Evolutionary conservation across 1,140 invertebrate genomes (phyloP), one percentile per base, ranked within the genome.

Genomic region (Aphidius ervi): DNA sequence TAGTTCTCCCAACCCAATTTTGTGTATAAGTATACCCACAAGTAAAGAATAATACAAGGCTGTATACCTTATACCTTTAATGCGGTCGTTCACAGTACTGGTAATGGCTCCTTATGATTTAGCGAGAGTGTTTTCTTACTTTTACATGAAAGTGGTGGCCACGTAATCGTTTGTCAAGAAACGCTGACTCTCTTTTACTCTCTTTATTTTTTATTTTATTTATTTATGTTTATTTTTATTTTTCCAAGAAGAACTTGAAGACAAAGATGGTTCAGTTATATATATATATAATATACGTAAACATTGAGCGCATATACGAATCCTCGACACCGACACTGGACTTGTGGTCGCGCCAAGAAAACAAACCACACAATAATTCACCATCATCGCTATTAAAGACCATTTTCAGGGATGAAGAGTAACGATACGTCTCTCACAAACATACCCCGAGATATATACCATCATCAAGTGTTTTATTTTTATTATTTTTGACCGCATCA

Each of bases 381-480:
- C 63, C 68, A 72, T 73, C 72, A 67, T 72, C 63, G 71, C 69
- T 67, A 69, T 70, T 73, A 70, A 72, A 69, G 66, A 57, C 65
- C 65, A 68, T 69, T 66, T 23, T 63, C 66, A 57, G 42, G 67
- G 70, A 74, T 71, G 72, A 74, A 72, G 72, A 74, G 66, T 72
- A 72, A 72, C 70, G 70, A 69, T 50, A 65, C 65, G 69, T 72
- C 67, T 61, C 65, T 65, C 65, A 63, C 66, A 68, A 61, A 63
- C 64, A 58, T 65, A 57, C 43, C 40, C 60, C 41, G 42, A 47
- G 46, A 61, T 56, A 39, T 52, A 9, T 31, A n/a, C 50, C 42
- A 40, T 6, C 7, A n/a, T 39, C 6, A 52, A 52, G 8, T 8
- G 8, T 31, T 3, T 31, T 50, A 16, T 6, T 31, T 9, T 50